A percentile compares a stretch with the other conserved stretches of the same genome.
Conservation (phyloP, 2,888 invertebrate species). For the Eucriotettix oculatus region DNA sequence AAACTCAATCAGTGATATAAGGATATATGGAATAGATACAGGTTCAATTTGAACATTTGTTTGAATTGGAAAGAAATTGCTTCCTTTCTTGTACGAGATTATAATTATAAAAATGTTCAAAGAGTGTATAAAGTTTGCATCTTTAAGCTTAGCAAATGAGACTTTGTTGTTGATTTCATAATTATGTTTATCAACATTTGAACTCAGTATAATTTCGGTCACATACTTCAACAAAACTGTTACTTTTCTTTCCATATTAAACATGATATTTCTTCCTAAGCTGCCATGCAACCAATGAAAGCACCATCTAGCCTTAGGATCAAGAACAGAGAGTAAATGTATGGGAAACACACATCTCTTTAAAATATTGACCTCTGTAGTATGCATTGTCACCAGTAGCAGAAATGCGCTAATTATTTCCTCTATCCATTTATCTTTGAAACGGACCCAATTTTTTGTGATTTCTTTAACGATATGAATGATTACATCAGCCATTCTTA, state of each 20-base stretch:
- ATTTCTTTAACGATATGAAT: conserved; percentile 5
- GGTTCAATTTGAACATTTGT: too few species aligned
- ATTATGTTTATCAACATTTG: too few species aligned
- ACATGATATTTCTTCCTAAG: conserved; percentile 3
- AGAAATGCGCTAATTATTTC: conserved; percentile 7
- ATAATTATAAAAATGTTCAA: background rate
- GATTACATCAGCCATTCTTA: conserved; percentile 4
- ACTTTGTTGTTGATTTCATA: too few species aligned
- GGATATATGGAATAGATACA: too few species aligned
- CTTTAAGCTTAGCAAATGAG: too few species aligned
- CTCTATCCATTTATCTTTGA: conserved; percentile 5
- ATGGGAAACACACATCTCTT: conserved; percentile 4
- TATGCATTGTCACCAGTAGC: conserved; percentile 4
- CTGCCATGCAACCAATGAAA: conserved; percentile 5
- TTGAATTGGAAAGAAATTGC: too few species aligned
- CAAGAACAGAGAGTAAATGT: conserved; percentile 6
- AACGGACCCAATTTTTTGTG: conserved; percentile 7
- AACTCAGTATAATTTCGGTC: background rate
- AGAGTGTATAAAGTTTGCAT: background rate
- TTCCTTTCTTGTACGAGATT: too few species aligned
- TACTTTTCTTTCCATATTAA: conserved; percentile 1
- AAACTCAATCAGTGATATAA: too few species aligned
- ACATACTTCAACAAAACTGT: background rate
- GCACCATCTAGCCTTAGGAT: conserved; percentile 9
- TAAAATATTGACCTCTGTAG: background rate